phyloP scores from a whole-genome alignment of 1,140 invertebrate genomes.

The Drosophila pectinifera region DNA sequence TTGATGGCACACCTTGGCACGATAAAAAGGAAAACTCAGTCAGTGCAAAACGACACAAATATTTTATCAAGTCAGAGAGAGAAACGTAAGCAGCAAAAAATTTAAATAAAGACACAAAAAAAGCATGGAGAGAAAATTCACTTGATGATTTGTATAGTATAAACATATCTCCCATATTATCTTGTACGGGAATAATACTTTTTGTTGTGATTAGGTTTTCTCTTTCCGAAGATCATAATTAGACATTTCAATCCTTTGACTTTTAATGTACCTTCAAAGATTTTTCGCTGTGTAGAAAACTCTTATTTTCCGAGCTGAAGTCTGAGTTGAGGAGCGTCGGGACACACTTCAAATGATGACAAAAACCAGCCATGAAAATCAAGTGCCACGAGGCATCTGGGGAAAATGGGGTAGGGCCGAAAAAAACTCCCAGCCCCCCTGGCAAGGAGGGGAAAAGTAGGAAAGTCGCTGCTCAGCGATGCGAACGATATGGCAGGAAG shows the following conservation, averaged over 20 bases:
- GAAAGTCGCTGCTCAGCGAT: slow-evolving; percentile 64
- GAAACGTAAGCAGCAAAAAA: slow-evolving; percentile 47
- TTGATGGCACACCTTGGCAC: slow-evolving; percentile 82
- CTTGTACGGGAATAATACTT: too few species aligned
- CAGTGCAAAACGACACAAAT: slow-evolving; percentile 69
- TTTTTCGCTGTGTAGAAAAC: slow-evolving; percentile 22
- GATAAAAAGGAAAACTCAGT: slow-evolving; percentile 82
- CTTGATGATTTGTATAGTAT: too few species aligned
- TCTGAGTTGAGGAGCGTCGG: slow-evolving; percentile 42
- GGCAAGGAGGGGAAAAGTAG: slow-evolving; percentile 1
- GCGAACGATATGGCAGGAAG: slow-evolving; percentile 81
- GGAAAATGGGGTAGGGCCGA: slow-evolving; percentile 62
- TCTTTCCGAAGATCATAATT: too few species aligned
- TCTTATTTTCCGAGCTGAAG: slow-evolving; percentile 22
- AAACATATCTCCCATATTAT: too few species aligned
- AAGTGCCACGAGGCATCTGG: slow-evolving; percentile 64
- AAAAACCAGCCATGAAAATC: slow-evolving; percentile 72
- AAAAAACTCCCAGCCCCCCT: slow-evolving; percentile 34
- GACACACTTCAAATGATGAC: slow-evolving; percentile 81
- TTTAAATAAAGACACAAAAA: slow-evolving; percentile 71
- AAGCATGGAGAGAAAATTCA: too few species aligned
- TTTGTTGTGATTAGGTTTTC: too few species aligned
- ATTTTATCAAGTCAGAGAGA: slow-evolving; percentile 66
- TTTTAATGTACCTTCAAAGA: too few species aligned
- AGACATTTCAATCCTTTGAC: too few species aligned